These are phyloP conservation scores for Spinus pinus DNA, from an alignment of 2,797 vertebrate species.

Conservation along the genomic window DNA sequence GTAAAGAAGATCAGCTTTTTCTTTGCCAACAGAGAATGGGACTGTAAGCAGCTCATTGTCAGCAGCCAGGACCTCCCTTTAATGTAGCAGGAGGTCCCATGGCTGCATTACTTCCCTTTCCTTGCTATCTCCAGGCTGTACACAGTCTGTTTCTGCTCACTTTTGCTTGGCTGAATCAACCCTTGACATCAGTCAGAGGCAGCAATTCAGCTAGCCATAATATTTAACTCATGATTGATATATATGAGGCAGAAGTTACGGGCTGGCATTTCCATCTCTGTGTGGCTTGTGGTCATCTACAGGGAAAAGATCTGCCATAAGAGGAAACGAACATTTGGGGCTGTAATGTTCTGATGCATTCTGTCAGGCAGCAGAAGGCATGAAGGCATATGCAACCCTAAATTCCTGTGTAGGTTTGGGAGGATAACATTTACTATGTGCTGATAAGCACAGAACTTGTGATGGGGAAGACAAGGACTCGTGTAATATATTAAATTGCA, in stretches of 20 bases:
- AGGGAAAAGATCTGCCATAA: not conserved
- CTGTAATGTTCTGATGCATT: not conserved
- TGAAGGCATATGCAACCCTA: not conserved
- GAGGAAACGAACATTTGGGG: not conserved
- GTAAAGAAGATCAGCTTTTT: not conserved
- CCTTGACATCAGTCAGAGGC: not conserved
- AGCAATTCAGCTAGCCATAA: not conserved
- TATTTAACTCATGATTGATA: conserved; percentile 30
- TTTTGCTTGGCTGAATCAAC: not conserved
- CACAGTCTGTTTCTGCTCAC: not conserved
- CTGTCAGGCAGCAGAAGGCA: not conserved
- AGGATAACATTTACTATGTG: not conserved
- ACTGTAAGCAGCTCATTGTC: not conserved
- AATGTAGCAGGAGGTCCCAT: not conserved
- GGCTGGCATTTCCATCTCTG: not conserved
- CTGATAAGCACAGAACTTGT: not conserved
- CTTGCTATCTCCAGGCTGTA: not conserved
- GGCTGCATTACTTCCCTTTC: not conserved
- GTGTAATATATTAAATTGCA: not conserved
- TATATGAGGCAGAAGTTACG: not conserved
- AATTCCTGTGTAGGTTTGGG: not conserved
- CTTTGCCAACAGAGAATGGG: not conserved
- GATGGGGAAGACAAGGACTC: accelerated
- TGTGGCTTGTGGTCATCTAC: not conserved
- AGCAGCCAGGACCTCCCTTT: not conserved